Evolutionary conservation across 1,140 invertebrate genomes (phyloP).

Genomic region (Anastrepha ludens): DNA sequence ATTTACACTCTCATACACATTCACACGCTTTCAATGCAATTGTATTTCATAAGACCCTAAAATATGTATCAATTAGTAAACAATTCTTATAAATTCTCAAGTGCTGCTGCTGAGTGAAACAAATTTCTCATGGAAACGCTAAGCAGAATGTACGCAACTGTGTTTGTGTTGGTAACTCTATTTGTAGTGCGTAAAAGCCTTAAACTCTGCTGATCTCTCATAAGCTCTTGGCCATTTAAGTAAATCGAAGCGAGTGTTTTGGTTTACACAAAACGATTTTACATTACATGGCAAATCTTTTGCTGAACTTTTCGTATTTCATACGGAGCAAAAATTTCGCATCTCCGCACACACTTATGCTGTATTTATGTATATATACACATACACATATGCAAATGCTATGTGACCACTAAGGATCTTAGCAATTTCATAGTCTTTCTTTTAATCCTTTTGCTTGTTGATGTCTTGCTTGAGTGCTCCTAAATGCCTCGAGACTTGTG

Average conservation of each 20-base stretch:
- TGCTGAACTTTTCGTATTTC: not conserved
- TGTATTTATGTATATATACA: not conserved
- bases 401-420: not conserved
- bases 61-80: constrained; percentile 11
- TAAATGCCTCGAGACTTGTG: not conserved
- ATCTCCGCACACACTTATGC: too few relatives aligned
- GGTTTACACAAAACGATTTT: constrained; percentile 28
- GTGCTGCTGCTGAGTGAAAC: not conserved
- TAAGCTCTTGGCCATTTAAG: constrained; percentile 42
- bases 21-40: not conserved
- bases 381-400: not conserved
- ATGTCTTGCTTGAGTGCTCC: constrained; percentile 45
- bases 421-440: constrained; percentile 30
- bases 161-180: not conserved
- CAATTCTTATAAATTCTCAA: not conserved
- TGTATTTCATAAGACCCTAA: not conserved
- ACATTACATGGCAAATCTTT: constrained; percentile 16
- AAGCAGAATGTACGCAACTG: not conserved
- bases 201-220: constrained; percentile 29
- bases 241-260: constrained; percentile 25
- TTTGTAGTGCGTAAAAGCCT: not conserved
- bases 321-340: not conserved
- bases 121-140: constrained; percentile 30
- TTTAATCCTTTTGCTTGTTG: constrained; percentile 40
- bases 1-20: too few relatives aligned